Conservation (phyloP, 2,113 vertebrate species). For the Nothobranchius furzeri region DNA sequence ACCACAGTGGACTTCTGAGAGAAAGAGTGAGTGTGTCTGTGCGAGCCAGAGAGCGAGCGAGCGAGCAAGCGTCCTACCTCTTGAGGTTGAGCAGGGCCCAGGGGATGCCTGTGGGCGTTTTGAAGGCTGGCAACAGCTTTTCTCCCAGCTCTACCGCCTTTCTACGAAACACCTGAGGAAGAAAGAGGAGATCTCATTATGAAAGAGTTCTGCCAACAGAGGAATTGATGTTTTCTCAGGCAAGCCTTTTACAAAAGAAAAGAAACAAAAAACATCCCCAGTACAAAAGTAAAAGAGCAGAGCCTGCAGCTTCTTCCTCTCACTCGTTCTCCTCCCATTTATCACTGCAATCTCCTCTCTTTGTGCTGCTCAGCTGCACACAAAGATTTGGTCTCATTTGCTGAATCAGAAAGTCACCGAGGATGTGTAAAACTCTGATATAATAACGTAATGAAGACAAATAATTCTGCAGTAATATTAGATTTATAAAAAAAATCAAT, state of each 20-base stretch:
- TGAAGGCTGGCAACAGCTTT: constrained; percentile 96
- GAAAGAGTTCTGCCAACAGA: neutral
- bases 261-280: neutral
- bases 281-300: neutral
- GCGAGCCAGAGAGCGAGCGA: constrained; percentile 6
- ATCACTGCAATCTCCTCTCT: neutral
- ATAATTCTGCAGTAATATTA: too few species aligned
- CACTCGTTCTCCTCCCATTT: neutral
- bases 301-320: neutral
- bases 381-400: neutral
- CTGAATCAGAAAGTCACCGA: neutral
- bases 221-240: neutral
- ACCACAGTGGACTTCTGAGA: constrained; percentile 19
- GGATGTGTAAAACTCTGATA: too few species aligned
- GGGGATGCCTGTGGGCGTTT: constrained; percentile 95
- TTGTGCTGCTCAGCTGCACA: neutral
- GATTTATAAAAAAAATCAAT: neutral
- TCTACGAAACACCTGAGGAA: constrained; percentile 87
- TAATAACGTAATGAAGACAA: too few species aligned
- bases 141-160: constrained; percentile 96
- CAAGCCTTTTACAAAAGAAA: neutral
- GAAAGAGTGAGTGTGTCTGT: constrained; percentile 6
- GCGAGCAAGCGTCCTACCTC: constrained; percentile 81
- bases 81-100: constrained; percentile 98
- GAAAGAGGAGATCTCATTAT: constrained; percentile 18